Conservation (phyloP, 1,140 invertebrate genomes). For the Orussus abietinus region DNA sequence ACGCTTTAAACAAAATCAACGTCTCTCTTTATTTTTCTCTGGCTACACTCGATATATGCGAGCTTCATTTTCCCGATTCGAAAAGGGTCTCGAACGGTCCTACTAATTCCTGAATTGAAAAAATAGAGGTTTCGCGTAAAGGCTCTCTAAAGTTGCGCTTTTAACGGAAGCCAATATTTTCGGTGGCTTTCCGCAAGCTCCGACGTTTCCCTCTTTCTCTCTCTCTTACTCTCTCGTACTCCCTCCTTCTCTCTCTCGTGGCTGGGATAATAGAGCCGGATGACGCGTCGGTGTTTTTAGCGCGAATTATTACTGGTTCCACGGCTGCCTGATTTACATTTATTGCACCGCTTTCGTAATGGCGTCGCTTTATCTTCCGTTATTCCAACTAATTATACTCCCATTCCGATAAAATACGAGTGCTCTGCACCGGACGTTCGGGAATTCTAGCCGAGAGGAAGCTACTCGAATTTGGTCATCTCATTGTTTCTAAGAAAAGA, state of each 20-base stretch:
- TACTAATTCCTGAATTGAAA: no score
- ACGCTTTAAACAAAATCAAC: no score
- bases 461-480: neutral
- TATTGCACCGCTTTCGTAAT: constrained; percentile 49
- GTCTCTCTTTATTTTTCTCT: no score
- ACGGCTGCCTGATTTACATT: constrained; percentile 50
- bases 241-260: constrained; percentile 11
- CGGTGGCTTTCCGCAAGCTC: no score
- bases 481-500: no score
- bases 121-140: no score
- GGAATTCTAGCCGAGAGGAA: neutral
- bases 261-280: constrained; percentile 44
- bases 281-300: constrained; percentile 48
- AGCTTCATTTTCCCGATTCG: no score
- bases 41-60: no score
- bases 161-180: no score
- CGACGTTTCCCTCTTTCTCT: neutral
- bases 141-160: no score
- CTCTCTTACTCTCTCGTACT: constrained; percentile 3
- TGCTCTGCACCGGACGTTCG: neutral
- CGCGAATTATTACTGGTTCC: constrained; percentile 48
- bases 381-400: constrained; percentile 51
- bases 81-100: no score
- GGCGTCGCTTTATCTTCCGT: constrained; percentile 47
- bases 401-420: constrained; percentile 46